Conservation (phyloP, 2,113 vertebrate genomes). For the Thalassarche chlororhynchos region DNA sequence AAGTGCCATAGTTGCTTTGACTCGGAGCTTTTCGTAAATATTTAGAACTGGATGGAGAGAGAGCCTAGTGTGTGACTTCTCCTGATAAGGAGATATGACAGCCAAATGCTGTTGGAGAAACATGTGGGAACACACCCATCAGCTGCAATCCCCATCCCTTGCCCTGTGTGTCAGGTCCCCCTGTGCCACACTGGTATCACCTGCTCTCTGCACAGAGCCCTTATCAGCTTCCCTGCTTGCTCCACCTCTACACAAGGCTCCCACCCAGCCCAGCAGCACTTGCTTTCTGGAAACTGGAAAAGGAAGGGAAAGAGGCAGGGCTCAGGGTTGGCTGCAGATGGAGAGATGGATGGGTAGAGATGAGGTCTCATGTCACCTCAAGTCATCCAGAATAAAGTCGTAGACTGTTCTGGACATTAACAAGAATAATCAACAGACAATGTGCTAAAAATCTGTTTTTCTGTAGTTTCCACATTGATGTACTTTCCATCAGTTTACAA, state of each 20-base stretch:
- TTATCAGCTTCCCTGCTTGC: neutral
- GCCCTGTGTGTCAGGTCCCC: neutral
- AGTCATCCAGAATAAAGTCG: neutral
- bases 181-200: neutral
- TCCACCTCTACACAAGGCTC: neutral
- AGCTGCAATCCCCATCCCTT: neutral
- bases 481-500: neutral
- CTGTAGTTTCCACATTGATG: neutral
- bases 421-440: neutral
- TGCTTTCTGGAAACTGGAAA: neutral
- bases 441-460: neutral
- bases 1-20: neutral
- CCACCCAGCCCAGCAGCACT: neutral
- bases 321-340: neutral
- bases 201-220: neutral
- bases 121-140: neutral
- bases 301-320: neutral
- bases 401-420: neutral
- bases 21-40: neutral
- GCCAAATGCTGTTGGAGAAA: neutral
- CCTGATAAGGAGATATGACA: neutral
- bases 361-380: neutral
- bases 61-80: neutral
- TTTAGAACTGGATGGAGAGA: neutral
- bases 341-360: neutral